Conservation (phyloP, 2,888 invertebrate genomes). For the Phortica magna region DNA sequence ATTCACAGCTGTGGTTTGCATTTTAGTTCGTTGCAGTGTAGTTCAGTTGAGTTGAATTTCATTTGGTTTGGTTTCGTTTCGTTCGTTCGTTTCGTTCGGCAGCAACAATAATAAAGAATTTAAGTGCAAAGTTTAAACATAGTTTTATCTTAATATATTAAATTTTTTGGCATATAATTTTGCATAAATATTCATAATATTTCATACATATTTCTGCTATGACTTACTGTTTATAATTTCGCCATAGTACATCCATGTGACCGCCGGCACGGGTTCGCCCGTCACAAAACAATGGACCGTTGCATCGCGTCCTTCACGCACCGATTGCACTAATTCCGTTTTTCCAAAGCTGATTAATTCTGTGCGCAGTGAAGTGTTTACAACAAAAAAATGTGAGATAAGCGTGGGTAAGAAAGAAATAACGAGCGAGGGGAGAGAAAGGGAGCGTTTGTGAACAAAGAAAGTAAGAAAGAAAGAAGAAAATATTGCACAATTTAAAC, state of each 20-base stretch:
- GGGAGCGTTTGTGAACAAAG: neutral
- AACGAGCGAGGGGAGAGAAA: neutral
- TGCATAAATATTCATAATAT: constrained; percentile 5
- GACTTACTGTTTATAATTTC: constrained; percentile 76
- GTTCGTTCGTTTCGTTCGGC: neutral
- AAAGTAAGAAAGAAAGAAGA: neutral
- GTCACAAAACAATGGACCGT: constrained; percentile 76
- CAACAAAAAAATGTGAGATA: constrained; percentile 37
- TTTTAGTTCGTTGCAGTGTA: constrained; percentile 13
- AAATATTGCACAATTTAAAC: neutral
- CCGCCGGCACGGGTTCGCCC: constrained; percentile 78
- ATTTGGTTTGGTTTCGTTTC: neutral
- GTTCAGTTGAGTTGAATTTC: neutral
- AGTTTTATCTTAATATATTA: constrained; percentile 33
- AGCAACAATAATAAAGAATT: constrained; percentile 5
- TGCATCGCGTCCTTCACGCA: constrained; percentile 79
- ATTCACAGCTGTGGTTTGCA: constrained; percentile 67
- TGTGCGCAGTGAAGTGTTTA: constrained; percentile 58
- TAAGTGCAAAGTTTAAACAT: constrained; percentile 43
- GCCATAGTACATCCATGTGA: constrained; percentile 79
- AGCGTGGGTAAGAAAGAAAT: too few relatives aligned
- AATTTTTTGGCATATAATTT: neutral
- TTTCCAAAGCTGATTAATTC: constrained; percentile 81
- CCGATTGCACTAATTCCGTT: constrained; percentile 79
- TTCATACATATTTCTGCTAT: neutral